Percentiles rank a stretch among this genome's conserved stretches.
Evolutionary conservation across 1,140 invertebrate species (phyloP).

Genomic region (Tetramorium simillimum): DNA sequence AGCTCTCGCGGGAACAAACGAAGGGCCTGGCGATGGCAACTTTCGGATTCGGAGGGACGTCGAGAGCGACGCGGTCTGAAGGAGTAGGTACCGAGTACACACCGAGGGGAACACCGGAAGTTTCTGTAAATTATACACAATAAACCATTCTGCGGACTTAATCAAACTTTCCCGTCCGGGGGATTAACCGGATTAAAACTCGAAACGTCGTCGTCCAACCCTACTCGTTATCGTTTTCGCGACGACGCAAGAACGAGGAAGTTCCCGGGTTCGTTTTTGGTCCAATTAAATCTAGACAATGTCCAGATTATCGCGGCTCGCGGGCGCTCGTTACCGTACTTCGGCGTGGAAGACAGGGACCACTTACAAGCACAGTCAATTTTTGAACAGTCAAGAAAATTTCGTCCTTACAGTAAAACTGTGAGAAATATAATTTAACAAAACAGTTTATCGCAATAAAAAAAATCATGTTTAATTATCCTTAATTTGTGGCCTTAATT

Average conservation of each 20-base stretch:
- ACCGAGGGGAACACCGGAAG: neutral
- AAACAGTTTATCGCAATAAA: neutral
- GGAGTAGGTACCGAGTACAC: neutral
- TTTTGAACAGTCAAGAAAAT: neutral
- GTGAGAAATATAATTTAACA: neutral
- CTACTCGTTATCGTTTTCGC: slow-evolving; percentile 64
- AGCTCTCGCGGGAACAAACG: neutral
- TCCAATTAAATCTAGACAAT: slow-evolving; percentile 72
- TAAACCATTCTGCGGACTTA: slow-evolving; percentile 38
- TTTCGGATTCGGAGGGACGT: neutral
- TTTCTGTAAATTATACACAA: slow-evolving; percentile 46
- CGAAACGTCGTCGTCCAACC: slow-evolving; percentile 19
- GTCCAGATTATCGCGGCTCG: slow-evolving; percentile 64
- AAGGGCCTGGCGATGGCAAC: neutral
- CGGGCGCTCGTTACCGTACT: slow-evolving; percentile 42
- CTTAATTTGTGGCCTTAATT: too few relatives aligned
- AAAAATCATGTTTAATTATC: neutral
- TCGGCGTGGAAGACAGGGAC: neutral
- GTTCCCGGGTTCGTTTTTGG: slow-evolving; percentile 65
- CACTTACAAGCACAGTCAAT: neutral
- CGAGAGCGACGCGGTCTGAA: neutral
- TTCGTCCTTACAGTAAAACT: neutral
- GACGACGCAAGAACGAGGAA: slow-evolving; percentile 62
- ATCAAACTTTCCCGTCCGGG: slow-evolving; percentile 60
- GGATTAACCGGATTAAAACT: slow-evolving; percentile 64